Base-by-base conservation (phyloP, 2,113 vertebrate species). In the Chaetodon auriga region DNA sequence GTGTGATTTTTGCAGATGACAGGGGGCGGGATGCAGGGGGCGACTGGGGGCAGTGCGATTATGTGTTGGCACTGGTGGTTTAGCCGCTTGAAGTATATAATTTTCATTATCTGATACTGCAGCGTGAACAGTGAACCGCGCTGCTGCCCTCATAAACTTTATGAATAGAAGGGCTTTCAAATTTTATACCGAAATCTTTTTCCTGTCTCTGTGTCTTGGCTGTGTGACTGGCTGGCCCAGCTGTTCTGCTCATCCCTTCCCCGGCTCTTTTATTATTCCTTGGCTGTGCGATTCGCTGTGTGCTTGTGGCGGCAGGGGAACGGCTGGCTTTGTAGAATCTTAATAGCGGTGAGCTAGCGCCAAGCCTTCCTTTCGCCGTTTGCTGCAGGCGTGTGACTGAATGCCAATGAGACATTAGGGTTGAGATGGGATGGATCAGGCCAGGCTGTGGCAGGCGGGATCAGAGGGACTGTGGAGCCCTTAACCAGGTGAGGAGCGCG, bases 241-340 rank as follows among this genome's bases (percentile, higher is more conserved):
- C 84, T 92, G 81, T 89, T 81, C 63, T 6, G 18, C 74, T 75
- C 78, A 68, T 78, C 82, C 86, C 78, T 74, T 68, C 83, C 72
- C 68, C 82, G 14, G 81, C 82, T 90, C 85, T 80, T 90, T 91
- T 91, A 89, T 89, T 92, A 93, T 92, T 94, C 92, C 88, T 84
- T 9, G 80, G 70, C 83, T 70, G 89, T 90, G 76, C 85, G 90
- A 90, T 78, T 85, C 58, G 84, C 83, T 82, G 78, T 88, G 87
- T 81, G 90, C 87, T 85, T 46, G 84, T 85, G 86, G 87, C 85
- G 57, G 85, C 87, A 58, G 91, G 88, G 88, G 83, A 93, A 74
- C 85, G 90, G 92, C 90, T 83, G 91, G 87, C 92, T 92, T 92
- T 91, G 88, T 89, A 91, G 92, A 94, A 94, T 93, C 83, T 91